Evolutionary conservation across 2,113 vertebrate species (phyloP).

Genomic region (Pelodiscus sinensis): DNA sequence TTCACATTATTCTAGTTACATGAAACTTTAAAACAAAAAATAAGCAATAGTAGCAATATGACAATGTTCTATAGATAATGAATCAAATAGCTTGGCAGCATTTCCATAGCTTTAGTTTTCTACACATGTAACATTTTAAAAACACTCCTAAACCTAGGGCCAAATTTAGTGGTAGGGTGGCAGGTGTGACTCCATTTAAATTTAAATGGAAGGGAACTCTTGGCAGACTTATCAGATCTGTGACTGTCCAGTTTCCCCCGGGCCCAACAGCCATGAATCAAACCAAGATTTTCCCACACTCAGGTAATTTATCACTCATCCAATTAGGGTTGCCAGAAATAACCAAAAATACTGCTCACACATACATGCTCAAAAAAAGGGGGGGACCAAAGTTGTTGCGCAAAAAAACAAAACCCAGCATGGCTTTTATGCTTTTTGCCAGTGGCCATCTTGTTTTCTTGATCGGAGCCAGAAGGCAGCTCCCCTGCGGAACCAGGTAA

Average conservation of each 20-base stretch:
- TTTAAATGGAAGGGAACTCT: not conserved
- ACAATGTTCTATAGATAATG: not conserved
- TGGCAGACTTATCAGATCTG: not conserved
- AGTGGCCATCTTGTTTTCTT: no score
- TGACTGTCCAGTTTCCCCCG: not conserved
- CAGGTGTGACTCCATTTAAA: not conserved
- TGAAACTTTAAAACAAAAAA: not conserved
- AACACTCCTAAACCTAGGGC: not conserved
- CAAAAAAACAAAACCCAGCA: no score
- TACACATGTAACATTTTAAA: not conserved
- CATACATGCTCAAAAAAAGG: no score
- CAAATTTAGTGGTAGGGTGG: conserved; percentile 10
- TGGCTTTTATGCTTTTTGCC: no score
- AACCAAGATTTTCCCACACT: not conserved
- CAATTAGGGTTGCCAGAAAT: no score
- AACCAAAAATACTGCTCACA: no score
- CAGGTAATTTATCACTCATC: not conserved
- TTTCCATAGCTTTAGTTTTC: not conserved
- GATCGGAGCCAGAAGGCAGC: no score
- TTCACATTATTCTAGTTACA: conserved; percentile 1
- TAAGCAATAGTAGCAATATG: rapidly evolving
- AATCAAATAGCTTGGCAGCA: not conserved
- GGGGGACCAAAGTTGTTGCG: no score
- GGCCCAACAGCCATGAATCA: conserved; percentile 1
- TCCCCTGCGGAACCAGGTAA: no score